Base-by-base conservation (phyloP, 1,140 invertebrate genomes). In the Steinernema feltiae region DNA sequence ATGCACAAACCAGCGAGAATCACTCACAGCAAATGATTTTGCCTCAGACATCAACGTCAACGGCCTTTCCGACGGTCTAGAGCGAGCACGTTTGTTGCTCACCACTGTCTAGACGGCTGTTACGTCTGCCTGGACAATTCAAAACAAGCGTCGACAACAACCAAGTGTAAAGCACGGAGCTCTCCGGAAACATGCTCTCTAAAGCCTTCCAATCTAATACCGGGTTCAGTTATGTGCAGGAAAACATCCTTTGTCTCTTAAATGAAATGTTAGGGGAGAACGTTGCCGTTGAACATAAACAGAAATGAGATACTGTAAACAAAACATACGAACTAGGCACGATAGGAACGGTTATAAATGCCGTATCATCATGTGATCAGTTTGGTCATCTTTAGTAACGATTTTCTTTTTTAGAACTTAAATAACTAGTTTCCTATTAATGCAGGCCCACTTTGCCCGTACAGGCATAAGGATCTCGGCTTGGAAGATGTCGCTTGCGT, bases 251-350 rank as follows among this genome's bases (percentile, higher is more conserved):
- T n/a, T n/a, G n/a, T n/a, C n/a, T n/a, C n/a, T n/a, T n/a, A n/a
- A n/a, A n/a, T 63, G 15, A 63, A 27, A 27, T 63, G 15, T 17
- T 21, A 7, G 3, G 53, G 53, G 24, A 63, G 7, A 12, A 46
- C 41, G 41, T n/a, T 46, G 41, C 7, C 53, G 2, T 3, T 12
- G 53, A 21, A 7, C 7, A 63, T 63, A 63, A 63, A 63, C 53
- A 63, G 53, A 63, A 63, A 63, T 21, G 3, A 27, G 53, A 63
- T 63, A 63, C 53, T 3, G 24, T 63, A 63, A 63, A 63, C 53
- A 63, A 27, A 63, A 27, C 12, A 21, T 7, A 21, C 2, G 12
- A 63, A 27, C 7, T n/a, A 63, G 53, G 53, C 3, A 27, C 7
- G 12, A 63, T 15, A 27, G 7, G 15, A 15, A 3, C 24, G 7